Evolutionary conservation across 2,888 invertebrate species (phyloP), one percentile per base, ranked within the genome.

Genomic region (Perizoma affinitatum): DNA sequence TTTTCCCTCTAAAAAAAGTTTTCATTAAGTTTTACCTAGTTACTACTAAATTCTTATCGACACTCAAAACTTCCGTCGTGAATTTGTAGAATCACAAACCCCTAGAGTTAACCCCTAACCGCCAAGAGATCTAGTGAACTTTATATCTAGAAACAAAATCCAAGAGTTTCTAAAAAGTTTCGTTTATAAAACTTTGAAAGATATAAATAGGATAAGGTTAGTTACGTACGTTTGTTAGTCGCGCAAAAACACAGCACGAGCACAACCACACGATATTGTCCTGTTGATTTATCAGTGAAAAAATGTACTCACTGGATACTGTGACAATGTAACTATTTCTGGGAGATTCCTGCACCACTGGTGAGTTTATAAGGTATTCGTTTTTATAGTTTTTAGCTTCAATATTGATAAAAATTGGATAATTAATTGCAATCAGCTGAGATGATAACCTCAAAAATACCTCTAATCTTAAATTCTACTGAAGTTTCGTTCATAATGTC

Each of bases 181-280:
- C 65, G n/a, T 64, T 70, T 72, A 73, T 65, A 65, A 66, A 68
- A 64, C 65, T 63, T 68, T 84, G 84, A 86, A 85, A 86, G 85
- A 63, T 83, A 82, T 74, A 83, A 84, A 83, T 87, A 88, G 88
- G 22, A 22, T 22, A 22, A 22, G 55, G 85, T 87, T 86, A 87
- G 84, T 84, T 78, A 22, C 22, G 9, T 84, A 76, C 36, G 41
- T 56, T 33, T 22, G 46, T 67, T 59, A 63, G 66, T 69, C 49
- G 38, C 44, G 38, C 48, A 50, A 44, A 61, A 59, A 51, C 53
- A 45, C 22, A 54, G 35, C 36, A 38, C 45, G 54, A 47, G 53
- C 42, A 35, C 36, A 48, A 44, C 49, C 61, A 38, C 60, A 53
- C 48, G 11, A 51, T 43, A 34, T 49, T 5, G 38, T 44, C 33